phyloP scores from a whole-genome alignment of 2,888 invertebrate genomes.

The Anarsia innoxiella region DNA sequence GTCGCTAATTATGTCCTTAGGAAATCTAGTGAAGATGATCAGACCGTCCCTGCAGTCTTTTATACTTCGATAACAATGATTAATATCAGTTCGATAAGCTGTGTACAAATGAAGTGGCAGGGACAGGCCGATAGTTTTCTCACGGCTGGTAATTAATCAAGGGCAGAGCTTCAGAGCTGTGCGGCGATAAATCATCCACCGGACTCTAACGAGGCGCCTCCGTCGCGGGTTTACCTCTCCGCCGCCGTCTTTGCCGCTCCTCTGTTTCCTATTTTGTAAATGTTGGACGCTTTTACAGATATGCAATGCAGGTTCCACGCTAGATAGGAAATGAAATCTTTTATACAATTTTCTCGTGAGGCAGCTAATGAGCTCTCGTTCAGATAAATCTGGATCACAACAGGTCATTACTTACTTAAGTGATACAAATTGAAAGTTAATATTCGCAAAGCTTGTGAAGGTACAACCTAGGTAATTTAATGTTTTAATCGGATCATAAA shows the following conservation, averaged over 20 bases:
- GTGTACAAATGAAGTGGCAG: slow-evolving; percentile 44
- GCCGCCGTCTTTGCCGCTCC: slow-evolving; percentile 13
- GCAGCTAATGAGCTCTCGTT: too few species aligned
- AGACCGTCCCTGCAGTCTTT: too few species aligned
- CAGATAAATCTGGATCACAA: too few species aligned
- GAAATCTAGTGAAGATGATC: background rate
- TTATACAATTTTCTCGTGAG: too few species aligned
- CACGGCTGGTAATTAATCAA: slow-evolving; percentile 60
- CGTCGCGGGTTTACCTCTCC: slow-evolving; percentile 22
- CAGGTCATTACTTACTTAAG: too few species aligned
- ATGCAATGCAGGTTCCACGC: too few species aligned
- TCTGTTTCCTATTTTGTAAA: background rate
- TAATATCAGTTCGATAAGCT: slow-evolving; percentile 39
- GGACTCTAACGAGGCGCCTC: slow-evolving; percentile 40
- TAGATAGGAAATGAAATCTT: background rate
- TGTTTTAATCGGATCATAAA: too few species aligned
- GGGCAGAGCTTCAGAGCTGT: slow-evolving; percentile 23
- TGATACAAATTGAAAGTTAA: too few species aligned
- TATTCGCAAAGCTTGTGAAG: too few species aligned
- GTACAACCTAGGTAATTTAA: too few species aligned
- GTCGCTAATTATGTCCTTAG: too few species aligned
- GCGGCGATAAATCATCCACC: slow-evolving; percentile 49
- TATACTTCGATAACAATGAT: slow-evolving; percentile 25
- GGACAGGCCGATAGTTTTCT: slow-evolving; percentile 55
- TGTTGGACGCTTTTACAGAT: background rate